Conservation (phyloP, 2,113 vertebrate species). For the Sinocyclocheilus anshuiensis region DNA sequence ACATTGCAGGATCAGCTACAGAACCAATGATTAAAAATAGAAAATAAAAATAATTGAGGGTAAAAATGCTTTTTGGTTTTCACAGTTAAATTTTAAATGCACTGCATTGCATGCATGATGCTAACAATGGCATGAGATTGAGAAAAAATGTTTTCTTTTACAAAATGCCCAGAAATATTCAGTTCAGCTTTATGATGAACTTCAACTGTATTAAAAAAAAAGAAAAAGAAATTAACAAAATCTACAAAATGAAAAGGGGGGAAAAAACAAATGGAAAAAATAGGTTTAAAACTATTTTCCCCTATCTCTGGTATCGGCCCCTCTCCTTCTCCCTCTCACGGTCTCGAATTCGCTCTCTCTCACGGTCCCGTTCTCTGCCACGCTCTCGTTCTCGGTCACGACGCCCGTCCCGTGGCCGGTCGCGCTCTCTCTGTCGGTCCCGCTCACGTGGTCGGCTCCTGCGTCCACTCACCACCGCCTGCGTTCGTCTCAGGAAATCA, state of each 20-base stretch:
- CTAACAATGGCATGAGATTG: conserved; percentile 23
- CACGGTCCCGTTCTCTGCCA: conserved; percentile 84
- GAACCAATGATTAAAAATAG: conserved; percentile 25
- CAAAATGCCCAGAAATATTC: conserved; percentile 33
- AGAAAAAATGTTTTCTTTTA: conserved; percentile 8
- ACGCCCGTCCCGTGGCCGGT: conserved; percentile 80
- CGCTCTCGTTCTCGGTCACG: conserved; percentile 82
- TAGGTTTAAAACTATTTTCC: background rate
- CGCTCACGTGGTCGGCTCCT: conserved; percentile 88
- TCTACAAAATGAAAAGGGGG: conserved; percentile 17
- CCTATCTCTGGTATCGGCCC: conserved; percentile 90
- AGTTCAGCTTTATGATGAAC: conserved; percentile 25
- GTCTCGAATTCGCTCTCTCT: conserved; percentile 82
- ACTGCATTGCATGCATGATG: conserved; percentile 57
- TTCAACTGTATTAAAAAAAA: conserved; percentile 35
- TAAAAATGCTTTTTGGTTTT: conserved; percentile 50
- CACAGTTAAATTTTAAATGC: conserved; percentile 45
- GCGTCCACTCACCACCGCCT: conserved; percentile 92
- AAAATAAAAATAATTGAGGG: background rate
- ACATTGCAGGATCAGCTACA: background rate
- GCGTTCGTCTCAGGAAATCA: conserved; percentile 94
- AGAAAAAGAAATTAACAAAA: conserved; percentile 2
- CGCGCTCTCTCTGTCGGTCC: conserved; percentile 88
- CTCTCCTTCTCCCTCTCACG: conserved; percentile 88
- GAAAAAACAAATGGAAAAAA: background rate